phyloP scores from a whole-genome alignment of 2,797 vertebrate genomes.

The Steatocranus sp. region DNA sequence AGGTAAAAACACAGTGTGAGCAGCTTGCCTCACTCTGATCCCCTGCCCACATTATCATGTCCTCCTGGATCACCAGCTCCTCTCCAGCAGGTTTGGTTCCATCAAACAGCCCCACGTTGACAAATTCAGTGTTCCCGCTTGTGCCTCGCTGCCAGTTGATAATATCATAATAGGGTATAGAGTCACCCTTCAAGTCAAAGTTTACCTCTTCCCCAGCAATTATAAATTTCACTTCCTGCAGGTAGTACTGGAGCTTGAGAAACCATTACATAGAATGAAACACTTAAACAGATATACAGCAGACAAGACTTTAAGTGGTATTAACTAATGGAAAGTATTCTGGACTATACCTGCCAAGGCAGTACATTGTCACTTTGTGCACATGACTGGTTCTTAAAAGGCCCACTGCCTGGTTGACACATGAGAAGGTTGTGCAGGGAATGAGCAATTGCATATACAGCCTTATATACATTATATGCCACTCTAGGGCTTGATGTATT shows the following conservation, averaged over 20 bases:
- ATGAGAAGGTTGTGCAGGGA: slow-evolving; percentile 72
- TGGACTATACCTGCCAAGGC: slow-evolving; percentile 74
- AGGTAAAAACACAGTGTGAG: slow-evolving; percentile 74
- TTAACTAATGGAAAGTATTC: neutral
- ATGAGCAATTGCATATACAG: slow-evolving; percentile 74
- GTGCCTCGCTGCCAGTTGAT: slow-evolving; percentile 76
- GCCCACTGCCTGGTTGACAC: slow-evolving; percentile 63
- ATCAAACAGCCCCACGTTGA: slow-evolving; percentile 76
- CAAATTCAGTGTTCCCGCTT: slow-evolving; percentile 68
- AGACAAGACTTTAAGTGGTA: neutral
- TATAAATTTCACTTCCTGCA: slow-evolving; percentile 69
- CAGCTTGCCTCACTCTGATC: slow-evolving; percentile 79
- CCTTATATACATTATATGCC: slow-evolving; percentile 76
- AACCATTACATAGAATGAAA: neutral
- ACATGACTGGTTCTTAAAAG: slow-evolving; percentile 69
- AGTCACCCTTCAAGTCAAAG: slow-evolving; percentile 76
- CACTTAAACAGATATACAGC: neutral
- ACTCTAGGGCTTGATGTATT: slow-evolving; percentile 75
- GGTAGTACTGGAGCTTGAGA: slow-evolving; percentile 72
- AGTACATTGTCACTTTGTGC: slow-evolving; percentile 57
- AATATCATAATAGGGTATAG: slow-evolving; percentile 74
- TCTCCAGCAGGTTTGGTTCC: slow-evolving; percentile 61
- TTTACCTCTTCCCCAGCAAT: slow-evolving; percentile 70
- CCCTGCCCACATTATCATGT: slow-evolving; percentile 71
- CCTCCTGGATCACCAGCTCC: slow-evolving; percentile 72